These are phyloP conservation scores for Poeciliopsis occidentalis DNA, from an alignment of 2,113 vertebrate species.

Conservation along the genomic window DNA sequence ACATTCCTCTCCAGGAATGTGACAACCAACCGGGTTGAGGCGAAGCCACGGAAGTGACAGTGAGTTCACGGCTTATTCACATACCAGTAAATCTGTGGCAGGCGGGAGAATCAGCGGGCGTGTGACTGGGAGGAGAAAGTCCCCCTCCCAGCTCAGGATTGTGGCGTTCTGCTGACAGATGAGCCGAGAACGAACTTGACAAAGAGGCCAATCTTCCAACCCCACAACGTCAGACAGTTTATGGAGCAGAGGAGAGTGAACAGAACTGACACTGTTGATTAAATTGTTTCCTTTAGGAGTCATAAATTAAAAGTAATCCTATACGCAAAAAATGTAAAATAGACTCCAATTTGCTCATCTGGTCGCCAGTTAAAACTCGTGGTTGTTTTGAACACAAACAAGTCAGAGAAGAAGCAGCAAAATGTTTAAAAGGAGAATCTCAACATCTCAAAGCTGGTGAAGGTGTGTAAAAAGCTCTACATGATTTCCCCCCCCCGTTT, in stretches of 20 bases:
- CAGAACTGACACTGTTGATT: neutral
- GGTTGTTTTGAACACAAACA: neutral
- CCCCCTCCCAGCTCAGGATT: slow-evolving; percentile 20
- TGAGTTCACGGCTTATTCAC: slow-evolving; percentile 12
- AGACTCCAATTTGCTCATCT: too few species aligned
- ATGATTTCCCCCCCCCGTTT: too few species aligned
- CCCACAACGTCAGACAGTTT: too few species aligned
- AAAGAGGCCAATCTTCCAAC: neutral
- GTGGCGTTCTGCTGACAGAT: neutral
- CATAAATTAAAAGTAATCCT: neutral
- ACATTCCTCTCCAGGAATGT: slow-evolving; percentile 9
- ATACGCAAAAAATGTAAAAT: neutral
- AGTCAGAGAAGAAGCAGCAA: too few species aligned
- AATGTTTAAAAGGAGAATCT: too few species aligned
- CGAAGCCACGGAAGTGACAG: slow-evolving; percentile 12
- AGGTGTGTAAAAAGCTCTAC: too few species aligned
- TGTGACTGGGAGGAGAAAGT: neutral
- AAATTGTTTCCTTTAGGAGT: neutral
- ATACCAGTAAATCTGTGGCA: neutral
- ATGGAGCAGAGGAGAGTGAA: neutral
- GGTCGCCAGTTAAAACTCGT: neutral
- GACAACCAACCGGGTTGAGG: slow-evolving; percentile 12
- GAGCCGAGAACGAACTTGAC: neutral
- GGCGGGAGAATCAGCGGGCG: neutral
- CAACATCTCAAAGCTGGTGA: too few species aligned